Percentiles rank a stretch among this genome's conserved stretches.
These are phyloP conservation scores for Trogon surrucura DNA, from an alignment of 2,113 vertebrate genomes.

Conservation along the genomic window DNA sequence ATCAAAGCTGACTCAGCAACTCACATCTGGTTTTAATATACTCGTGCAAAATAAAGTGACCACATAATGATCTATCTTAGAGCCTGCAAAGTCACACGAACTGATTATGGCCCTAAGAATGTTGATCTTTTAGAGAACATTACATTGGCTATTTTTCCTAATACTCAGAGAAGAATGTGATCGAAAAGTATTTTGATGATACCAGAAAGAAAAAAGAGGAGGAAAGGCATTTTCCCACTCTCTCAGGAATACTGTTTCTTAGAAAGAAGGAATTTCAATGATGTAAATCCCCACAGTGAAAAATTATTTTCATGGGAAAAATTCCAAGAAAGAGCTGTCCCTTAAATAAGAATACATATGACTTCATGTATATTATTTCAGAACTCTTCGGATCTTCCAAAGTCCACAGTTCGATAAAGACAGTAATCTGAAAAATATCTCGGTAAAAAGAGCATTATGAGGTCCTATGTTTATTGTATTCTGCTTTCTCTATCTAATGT, in stretches of 20 bases:
- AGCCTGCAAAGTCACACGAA: not conserved
- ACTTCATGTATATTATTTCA: not conserved
- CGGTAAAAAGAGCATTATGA: not conserved
- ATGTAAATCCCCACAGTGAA: not conserved
- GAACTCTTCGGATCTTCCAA: not conserved
- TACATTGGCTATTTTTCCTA: not conserved
- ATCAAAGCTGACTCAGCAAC: conserved; percentile 9
- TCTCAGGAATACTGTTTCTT: not conserved
- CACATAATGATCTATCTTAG: not conserved
- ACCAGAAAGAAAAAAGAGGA: not conserved
- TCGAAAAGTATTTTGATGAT: not conserved
- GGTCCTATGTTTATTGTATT: not conserved
- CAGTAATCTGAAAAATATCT: not conserved
- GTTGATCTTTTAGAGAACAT: not conserved
- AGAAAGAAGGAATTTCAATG: not conserved
- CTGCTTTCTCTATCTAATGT: not conserved
- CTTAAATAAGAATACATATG: not conserved
- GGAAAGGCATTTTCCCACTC: not conserved
- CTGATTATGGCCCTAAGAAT: not conserved
- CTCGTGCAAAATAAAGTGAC: not conserved
- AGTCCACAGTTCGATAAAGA: not conserved
- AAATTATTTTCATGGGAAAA: not conserved
- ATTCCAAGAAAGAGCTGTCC: not conserved
- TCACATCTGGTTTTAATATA: conserved; percentile 7
- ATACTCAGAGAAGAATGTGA: not conserved